phyloP scores from a whole-genome alignment of 2,113 vertebrate species.

The Telmatochromis sp. region DNA sequence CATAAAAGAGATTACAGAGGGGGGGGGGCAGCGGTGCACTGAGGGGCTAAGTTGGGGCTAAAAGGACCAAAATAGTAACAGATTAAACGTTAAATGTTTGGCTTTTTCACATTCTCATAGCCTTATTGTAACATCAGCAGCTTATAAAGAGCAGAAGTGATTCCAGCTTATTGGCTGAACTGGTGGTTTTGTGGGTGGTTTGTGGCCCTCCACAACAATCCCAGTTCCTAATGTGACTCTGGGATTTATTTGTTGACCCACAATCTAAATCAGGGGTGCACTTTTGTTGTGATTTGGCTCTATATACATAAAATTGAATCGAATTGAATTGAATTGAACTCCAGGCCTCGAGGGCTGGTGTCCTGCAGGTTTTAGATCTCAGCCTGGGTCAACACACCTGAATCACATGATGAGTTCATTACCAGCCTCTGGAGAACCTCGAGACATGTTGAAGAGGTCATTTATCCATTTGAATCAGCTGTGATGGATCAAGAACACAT shows the following conservation, averaged over 20 bases:
- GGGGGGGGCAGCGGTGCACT: neutral
- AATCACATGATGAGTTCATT: rapidly evolving
- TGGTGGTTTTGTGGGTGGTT: neutral
- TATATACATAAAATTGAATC: neutral
- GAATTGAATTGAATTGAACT: neutral
- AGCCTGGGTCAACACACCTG: rapidly evolving
- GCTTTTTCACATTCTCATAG: neutral
- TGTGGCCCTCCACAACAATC: rapidly evolving
- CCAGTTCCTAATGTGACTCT: neutral
- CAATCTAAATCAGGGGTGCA: neutral
- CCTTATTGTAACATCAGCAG: neutral
- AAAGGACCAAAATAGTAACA: neutral
- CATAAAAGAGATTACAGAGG: neutral
- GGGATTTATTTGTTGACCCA: neutral
- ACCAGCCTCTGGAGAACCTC: rapidly evolving
- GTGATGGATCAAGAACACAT: neutral
- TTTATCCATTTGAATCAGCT: rapidly evolving
- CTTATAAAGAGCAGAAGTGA: neutral
- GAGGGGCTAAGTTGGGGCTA: neutral
- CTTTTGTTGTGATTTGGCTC: neutral
- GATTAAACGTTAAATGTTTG: neutral
- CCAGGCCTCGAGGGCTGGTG: rapidly evolving
- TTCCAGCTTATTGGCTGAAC: neutral
- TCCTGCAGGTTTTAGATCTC: neutral
- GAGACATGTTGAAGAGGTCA: rapidly evolving